phyloP scores from a whole-genome alignment of 2,888 invertebrate genomes.

The Mantis religiosa region DNA sequence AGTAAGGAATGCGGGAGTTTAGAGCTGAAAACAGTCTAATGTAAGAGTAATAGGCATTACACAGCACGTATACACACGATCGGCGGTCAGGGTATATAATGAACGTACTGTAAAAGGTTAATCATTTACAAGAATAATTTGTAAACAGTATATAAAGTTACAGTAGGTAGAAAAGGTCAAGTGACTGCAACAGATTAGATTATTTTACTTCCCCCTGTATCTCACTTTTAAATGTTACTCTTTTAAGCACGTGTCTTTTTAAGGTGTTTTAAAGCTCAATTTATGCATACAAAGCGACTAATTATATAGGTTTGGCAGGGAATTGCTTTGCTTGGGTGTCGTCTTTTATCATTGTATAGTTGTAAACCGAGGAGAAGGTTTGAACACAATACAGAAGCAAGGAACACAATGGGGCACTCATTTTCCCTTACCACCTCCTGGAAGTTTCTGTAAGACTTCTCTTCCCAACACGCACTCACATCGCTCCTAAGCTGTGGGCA shows the following conservation, averaged over 20 bases:
- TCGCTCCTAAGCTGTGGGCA: conserved; percentile 11
- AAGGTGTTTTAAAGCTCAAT: background rate
- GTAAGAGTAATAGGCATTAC: no score
- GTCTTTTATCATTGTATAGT: background rate
- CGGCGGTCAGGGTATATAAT: no score
- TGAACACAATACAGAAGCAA: background rate
- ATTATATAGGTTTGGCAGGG: background rate
- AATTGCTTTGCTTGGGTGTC: background rate
- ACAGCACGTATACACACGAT: no score
- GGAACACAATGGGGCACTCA: background rate
- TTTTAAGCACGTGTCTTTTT: background rate
- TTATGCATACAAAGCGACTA: background rate
- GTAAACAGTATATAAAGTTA: no score
- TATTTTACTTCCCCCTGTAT: no score
- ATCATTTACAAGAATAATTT: no score
- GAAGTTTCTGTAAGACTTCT: background rate
- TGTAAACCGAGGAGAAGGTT: background rate
- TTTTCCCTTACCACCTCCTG: background rate
- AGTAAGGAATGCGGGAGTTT: no score
- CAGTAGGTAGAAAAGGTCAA: no score
- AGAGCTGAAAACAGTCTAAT: no score
- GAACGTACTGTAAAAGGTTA: no score
- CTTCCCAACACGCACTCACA: background rate
- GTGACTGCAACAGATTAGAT: no score
- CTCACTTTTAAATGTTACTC: no score